Evolutionary conservation across 1,140 invertebrate genomes (phyloP), one percentile per base, ranked within the genome.

Genomic region (Atta colombica): DNA sequence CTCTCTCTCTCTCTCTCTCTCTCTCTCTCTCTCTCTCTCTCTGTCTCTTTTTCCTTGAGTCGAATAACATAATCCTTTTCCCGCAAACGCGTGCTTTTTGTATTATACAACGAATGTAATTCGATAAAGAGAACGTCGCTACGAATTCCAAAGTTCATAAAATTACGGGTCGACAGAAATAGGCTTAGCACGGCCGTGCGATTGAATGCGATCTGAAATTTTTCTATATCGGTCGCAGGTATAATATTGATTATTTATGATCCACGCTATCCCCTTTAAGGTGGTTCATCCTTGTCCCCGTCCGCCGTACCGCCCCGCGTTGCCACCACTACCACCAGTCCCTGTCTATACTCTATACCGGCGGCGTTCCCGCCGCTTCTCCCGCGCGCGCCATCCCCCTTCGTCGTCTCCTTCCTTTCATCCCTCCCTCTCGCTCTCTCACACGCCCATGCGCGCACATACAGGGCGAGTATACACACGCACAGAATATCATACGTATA

Each of bases 221-320:
- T 92, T 89, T 87, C 75, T 85, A 89, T 89, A 88, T 90, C 90
- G 84, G 86, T 87, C 71, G 89, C 88, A 84, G 77, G 86, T 88
- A 87, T 85, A 91, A 95, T 95, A 95, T 95, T 95, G 95, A 95
- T 95, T 95, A 95, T 94, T 94, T 94, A 90, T 91, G 90, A 92
- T 89, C 88, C 78, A 91, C 85, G 71, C 93, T 95, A 95, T 95
- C 94, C 90, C 93, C 94, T 95, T 95, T 95, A 95, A 95, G 93
- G 90, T 93, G 93, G 94, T 94, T 94, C 94, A 95, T 94, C 94
- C 93, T 94, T 93, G 94, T 91, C 91, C 93, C 93, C 89, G 91
- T 91, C 92, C 91, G 87, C 91, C 91, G 69, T 84, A 85, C 91
- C 90, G 75, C 87, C 86, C 86, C 87, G 86, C 85, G 89, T 88